A percentile compares a stretch with the other conserved stretches of the same genome.
Evolutionary conservation across 2,797 vertebrate genomes (phyloP).

Genomic region (Astyanax mexicanus): DNA sequence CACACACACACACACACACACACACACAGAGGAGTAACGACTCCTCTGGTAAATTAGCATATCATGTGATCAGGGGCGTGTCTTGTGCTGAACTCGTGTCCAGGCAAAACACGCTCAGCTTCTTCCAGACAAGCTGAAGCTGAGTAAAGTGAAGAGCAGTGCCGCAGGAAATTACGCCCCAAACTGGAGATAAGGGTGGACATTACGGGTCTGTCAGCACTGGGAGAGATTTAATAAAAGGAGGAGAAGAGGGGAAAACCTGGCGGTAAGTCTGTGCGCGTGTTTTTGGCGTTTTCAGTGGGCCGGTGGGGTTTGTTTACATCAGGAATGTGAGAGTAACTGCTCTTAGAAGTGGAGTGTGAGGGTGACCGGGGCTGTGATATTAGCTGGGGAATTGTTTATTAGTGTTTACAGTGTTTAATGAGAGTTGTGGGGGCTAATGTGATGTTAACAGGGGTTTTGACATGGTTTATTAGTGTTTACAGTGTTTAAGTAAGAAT

Average conservation of each 20-base stretch:
- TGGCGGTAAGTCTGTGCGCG: conserved; percentile 25
- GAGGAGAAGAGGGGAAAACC: not conserved
- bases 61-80: conserved; percentile 37
- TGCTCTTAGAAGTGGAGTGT: not conserved
- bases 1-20: not conserved
- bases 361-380: too few relatives aligned
- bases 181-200: conserved; percentile 21
- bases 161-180: not conserved
- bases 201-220: not conserved
- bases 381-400: too few relatives aligned
- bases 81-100: conserved; percentile 28
- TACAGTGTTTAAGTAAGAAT: too few relatives aligned
- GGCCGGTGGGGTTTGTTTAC: conserved; percentile 23
- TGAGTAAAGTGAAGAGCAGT: not conserved
- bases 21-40: not conserved
- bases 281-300: too few relatives aligned
- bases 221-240: not conserved
- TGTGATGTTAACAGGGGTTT: too few relatives aligned
- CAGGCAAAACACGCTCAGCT: conserved; percentile 46
- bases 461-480: too few relatives aligned
- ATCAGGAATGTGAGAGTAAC: not conserved
- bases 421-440: too few relatives aligned
- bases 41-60: not conserved
- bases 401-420: too few relatives aligned
- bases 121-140: conserved; percentile 5